Base-by-base conservation (phyloP, 1,140 invertebrate species). In the Andrena cerasifolii region DNA sequence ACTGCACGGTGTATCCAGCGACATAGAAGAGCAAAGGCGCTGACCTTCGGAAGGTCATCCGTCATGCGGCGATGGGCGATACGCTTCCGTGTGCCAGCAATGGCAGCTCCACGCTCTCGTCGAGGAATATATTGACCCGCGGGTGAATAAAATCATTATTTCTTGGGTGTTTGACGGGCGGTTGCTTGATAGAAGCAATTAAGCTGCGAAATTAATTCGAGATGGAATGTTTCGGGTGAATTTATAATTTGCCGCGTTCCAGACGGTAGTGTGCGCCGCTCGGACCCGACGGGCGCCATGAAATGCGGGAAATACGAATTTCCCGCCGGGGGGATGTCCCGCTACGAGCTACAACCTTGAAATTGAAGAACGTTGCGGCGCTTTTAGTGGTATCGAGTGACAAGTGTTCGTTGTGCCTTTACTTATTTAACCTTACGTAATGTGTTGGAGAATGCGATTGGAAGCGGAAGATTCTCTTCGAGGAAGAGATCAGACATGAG, bases 11-110 rank as follows among this genome's bases (percentile, higher is more conserved):
- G 56, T 49, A 62, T 49, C 31, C 63, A 53, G 16, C 49, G 73
- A 74, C 58, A 59, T 75, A 51, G 43, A 59, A 68, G 79, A 82
- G 85, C 78, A 83, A 87, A 87, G 86, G 85, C 80, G 72, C 67
- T 84, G 86, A 88, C 87, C 86, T 88, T 86, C 83, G 63, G 83
- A 88, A 88, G 87, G 86, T 88, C 77, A 87, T 78, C 72, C 75
- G 75, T 86, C 80, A 58, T 78, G 56, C 71, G 58, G 51, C 62
- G 83, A 85, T 83, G 68, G 63, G 67, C 71, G 78, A 87, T 83
- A 86, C 78, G 87, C 85, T 87, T 88, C 86, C 87, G 86, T 87
- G 83, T 88, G 80, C 80, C 56, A 28, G 63, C 77, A 49, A 63
- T 80, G 68, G 68, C 65, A 33, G 59, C 61, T 3, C 26, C 12